phyloP scores from a whole-genome alignment of 2,113 vertebrate species.

The Chaetodon auriga region DNA sequence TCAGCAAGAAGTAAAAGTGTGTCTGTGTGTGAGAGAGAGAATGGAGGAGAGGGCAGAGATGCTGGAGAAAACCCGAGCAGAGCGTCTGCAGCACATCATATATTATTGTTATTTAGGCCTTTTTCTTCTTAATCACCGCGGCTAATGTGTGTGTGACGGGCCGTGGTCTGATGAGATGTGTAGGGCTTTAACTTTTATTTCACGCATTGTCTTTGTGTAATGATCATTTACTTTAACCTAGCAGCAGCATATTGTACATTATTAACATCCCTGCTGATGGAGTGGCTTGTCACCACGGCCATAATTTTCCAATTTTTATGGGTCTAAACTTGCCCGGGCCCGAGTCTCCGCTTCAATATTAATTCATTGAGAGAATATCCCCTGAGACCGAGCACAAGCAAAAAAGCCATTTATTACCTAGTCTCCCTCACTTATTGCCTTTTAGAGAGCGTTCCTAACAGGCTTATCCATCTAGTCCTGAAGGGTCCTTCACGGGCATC shows the following conservation, averaged over 20 bases:
- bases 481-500: slow-evolving; percentile 70
- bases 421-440: slow-evolving; percentile 70
- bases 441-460: slow-evolving; percentile 78
- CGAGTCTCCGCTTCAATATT: slow-evolving; percentile 73
- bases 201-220: slow-evolving; percentile 67
- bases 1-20: background rate
- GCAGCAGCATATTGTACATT: slow-evolving; percentile 76
- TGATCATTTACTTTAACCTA: slow-evolving; percentile 73
- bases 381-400: slow-evolving; percentile 53
- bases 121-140: slow-evolving; percentile 28
- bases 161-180: slow-evolving; percentile 27
- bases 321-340: slow-evolving; percentile 74
- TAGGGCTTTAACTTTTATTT: slow-evolving; percentile 64
- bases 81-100: background rate
- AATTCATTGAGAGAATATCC: slow-evolving; percentile 80
- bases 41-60: background rate
- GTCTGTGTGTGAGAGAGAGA: background rate
- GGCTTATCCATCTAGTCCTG: slow-evolving; percentile 72
- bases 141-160: slow-evolving; percentile 38
- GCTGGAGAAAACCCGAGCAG: background rate
- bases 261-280: slow-evolving; percentile 80
- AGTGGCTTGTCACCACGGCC: slow-evolving; percentile 77
- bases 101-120: slow-evolving; percentile 14
- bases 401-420: slow-evolving; percentile 76
- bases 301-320: slow-evolving; percentile 84